Evolutionary conservation across 2,113 vertebrate genomes (phyloP), one percentile per base, ranked within the genome.

Genomic region (Steatornis caripensis): DNA sequence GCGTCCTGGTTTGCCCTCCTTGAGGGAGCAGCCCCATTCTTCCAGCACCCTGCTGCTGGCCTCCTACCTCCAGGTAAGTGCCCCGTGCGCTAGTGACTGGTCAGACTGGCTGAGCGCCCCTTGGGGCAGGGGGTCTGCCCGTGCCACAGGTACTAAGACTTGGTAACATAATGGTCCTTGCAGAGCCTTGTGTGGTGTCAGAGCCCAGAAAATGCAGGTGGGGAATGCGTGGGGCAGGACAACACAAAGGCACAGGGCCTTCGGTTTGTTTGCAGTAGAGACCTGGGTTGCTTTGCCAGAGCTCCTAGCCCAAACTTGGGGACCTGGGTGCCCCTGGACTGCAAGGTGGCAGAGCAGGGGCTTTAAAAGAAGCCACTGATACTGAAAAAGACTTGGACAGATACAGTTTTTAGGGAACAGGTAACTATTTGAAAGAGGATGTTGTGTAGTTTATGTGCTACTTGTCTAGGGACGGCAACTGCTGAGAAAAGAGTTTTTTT

Each of bases 141-240:
- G 0, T 68, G 43, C 37, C 15, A 6, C 2, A 7, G 27, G 3
- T 24, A 32, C 49, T 29, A 32, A 37, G 41, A 3, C 27, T 65
- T 69, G 27, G 18, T 54, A 48, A 21, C 23, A 8, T n/a, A 43
- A 27, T 39, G n/a, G 14, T 65, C 10, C 37, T 53, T 53, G 21
- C 13, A 39, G n/a, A 23, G 13, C 4, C 3, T 0, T 2, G 16
- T 17, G 43, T n/a, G n/a, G 10, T 71, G 16, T 17, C 19, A 69
- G 11, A 68, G n/a, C 15, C 41, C 30, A 26, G 58, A 45, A 77
- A n/a, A 43, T 19, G 19, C 29, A 65, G 34, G 34, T 36, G 45
- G 11, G 21, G 32, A 45, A 17, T 2, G 16, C 1, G 4, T 12
- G 22, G 14, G 43, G 11, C 30, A 85, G 43, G 12, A 22, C 7